Percentiles rank a stretch among this genome's conserved stretches.
These are phyloP conservation scores for Marronus borbonicus DNA, from an alignment of 2,888 invertebrate species.

Conservation along the genomic window DNA sequence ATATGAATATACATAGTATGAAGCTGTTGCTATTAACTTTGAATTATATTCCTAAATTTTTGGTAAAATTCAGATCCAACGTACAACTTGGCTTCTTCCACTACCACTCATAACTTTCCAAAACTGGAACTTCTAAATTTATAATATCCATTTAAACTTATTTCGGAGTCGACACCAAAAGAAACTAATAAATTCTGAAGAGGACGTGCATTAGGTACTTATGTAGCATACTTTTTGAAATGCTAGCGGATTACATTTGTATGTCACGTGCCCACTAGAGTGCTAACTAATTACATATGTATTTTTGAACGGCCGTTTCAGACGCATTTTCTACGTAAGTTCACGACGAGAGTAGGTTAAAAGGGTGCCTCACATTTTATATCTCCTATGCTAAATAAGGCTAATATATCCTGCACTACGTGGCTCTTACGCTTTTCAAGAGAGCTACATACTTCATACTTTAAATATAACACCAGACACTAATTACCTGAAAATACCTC, in stretches of 20 bases:
- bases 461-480: slow-evolving; percentile 28
- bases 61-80: too few species aligned
- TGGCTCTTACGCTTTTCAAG: slow-evolving; percentile 23
- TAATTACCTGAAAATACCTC: slow-evolving; percentile 25
- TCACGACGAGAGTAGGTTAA: slow-evolving; percentile 29
- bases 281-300: slow-evolving; percentile 32
- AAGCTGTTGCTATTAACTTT: neutral
- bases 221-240: slow-evolving; percentile 4
- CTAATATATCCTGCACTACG: slow-evolving; percentile 25
- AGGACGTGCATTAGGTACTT: slow-evolving; percentile 10
- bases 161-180: neutral
- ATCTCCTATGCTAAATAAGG: slow-evolving; percentile 20
- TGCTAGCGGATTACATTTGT: slow-evolving; percentile 22
- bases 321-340: slow-evolving; percentile 13
- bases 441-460: slow-evolving; percentile 29
- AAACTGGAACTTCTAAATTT: slow-evolving; percentile 6
- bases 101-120: slow-evolving; percentile 8
- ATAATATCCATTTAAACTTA: neutral
- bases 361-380: slow-evolving; percentile 31
- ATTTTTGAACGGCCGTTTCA: slow-evolving; percentile 35
- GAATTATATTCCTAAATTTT: neutral
- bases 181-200: slow-evolving; percentile 15
- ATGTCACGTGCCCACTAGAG: slow-evolving; percentile 36
- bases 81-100: neutral
- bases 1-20: too few species aligned